A percentile compares a stretch with the other conserved stretches of the same genome.
Evolutionary conservation across 37 sponge, comb jelly and placozoan species (phyloP).

Genomic region (Spongilla lacustris): DNA sequence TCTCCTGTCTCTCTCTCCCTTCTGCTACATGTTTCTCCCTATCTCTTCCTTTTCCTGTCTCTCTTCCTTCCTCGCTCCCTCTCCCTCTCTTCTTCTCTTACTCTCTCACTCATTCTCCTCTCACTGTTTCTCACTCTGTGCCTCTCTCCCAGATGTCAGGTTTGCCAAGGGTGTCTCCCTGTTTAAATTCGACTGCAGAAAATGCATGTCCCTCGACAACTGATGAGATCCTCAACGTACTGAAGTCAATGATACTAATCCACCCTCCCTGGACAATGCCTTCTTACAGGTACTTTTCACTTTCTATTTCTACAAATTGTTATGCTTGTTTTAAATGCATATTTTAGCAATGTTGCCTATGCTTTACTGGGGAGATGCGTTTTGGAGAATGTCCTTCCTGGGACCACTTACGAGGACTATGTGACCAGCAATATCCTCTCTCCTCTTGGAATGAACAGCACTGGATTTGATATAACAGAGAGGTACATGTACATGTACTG

Average conservation of each 20-base stretch:
- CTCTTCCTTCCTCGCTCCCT: too few species aligned
- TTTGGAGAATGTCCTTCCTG: conserved; percentile 8
- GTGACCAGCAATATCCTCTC: conserved; percentile 31
- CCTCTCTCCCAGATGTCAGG: conserved; percentile 52
- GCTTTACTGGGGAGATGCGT: conserved; percentile 35
- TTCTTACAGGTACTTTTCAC: conserved; percentile 5
- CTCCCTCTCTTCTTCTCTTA: too few species aligned
- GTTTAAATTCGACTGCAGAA: not conserved
- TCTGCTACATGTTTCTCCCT: too few species aligned
- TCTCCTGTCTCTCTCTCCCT: too few species aligned
- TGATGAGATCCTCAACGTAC: not conserved
- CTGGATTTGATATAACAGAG: conserved; percentile 53
- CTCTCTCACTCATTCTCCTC: too few species aligned
- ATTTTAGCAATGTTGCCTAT: conserved; percentile 48
- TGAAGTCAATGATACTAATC: not conserved
- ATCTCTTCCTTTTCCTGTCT: too few species aligned
- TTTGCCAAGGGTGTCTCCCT: conserved; percentile 32
- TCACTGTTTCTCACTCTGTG: too few species aligned
- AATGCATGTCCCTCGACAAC: not conserved
- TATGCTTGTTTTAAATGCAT: too few species aligned
- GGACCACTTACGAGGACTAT: conserved; percentile 49
- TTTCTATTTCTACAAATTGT: too few species aligned
- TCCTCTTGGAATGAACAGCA: conserved; percentile 54
- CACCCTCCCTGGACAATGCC: conserved; percentile 12
- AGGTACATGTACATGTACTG: too few species aligned